Percentiles rank a stretch among this genome's conserved stretches.
Evolutionary conservation across 2,113 vertebrate species (phyloP).

Genomic region (Aegotheles bennettii): DNA sequence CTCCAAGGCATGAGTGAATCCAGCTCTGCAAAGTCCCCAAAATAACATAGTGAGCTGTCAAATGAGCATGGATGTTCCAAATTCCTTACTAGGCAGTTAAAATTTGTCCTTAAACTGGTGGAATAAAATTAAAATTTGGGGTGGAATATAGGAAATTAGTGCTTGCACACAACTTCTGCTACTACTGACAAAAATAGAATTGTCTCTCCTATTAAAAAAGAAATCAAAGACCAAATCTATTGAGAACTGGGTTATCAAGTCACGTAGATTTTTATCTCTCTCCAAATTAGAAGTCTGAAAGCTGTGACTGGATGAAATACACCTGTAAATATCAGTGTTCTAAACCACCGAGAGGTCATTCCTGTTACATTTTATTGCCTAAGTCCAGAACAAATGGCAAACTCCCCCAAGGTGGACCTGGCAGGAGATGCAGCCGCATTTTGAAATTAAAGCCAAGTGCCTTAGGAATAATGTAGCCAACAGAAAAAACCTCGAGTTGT

Average conservation of each 20-base stretch:
- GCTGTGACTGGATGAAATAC: not conserved
- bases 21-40: not conserved
- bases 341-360: not conserved
- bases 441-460: not conserved
- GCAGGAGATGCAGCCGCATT: not conserved
- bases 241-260: not conserved
- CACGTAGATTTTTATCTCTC: not conserved
- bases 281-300: not conserved
- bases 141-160: not conserved
- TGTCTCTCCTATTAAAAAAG: not conserved
- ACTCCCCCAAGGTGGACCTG: not conserved
- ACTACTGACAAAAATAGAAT: not conserved
- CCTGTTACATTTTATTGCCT: not conserved
- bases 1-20: not conserved
- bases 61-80: not conserved
- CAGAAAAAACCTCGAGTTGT: not conserved
- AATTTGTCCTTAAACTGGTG: not conserved
- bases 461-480: not conserved
- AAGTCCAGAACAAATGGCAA: constrained; percentile 18
- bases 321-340: not conserved
- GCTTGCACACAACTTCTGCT: not conserved
- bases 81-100: not conserved
- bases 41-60: constrained; percentile 47
- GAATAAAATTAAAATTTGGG: not conserved
- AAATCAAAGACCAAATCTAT: not conserved